Conservation (phyloP, 2,113 vertebrate species). For the Rana temporaria region DNA sequence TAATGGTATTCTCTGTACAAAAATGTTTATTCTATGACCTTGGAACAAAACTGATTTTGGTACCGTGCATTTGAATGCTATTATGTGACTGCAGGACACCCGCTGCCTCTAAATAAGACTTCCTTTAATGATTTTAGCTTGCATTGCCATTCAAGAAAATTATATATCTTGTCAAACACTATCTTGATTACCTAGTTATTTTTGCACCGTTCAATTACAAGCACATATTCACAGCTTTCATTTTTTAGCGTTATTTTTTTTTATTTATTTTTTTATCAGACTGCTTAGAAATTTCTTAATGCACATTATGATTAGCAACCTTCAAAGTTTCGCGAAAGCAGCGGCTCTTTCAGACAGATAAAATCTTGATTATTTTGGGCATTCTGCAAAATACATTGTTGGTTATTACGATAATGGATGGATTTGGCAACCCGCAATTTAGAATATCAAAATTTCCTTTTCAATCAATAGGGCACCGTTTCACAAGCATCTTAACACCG, state of each 20-base stretch:
- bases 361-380: no score
- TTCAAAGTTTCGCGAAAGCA: not conserved
- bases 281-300: not conserved
- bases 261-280: not conserved
- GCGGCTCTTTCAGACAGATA: not conserved
- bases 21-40: constrained; percentile 47
- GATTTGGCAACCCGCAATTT: no score
- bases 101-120: constrained; percentile 27
- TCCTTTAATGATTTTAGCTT: constrained; percentile 28
- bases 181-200: constrained; percentile 26
- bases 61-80: constrained; percentile 1
- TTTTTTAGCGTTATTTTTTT: not conserved
- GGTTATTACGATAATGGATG: no score
- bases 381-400: no score
- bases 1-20: constrained; percentile 34
- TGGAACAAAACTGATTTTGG: constrained; percentile 21
- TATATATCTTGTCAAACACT: constrained; percentile 39
- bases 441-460: no score
- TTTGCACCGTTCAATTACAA: constrained; percentile 14
- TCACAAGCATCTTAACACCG: no score
- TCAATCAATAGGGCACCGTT: no score
- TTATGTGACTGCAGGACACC: constrained; percentile 24
- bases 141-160: constrained; percentile 33
- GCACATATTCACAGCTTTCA: not conserved
- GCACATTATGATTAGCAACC: not conserved